These are phyloP conservation scores for Zoanthus gigantus DNA, from an alignment of 92 coral and sea anemone genomes.

Conservation along the genomic window DNA sequence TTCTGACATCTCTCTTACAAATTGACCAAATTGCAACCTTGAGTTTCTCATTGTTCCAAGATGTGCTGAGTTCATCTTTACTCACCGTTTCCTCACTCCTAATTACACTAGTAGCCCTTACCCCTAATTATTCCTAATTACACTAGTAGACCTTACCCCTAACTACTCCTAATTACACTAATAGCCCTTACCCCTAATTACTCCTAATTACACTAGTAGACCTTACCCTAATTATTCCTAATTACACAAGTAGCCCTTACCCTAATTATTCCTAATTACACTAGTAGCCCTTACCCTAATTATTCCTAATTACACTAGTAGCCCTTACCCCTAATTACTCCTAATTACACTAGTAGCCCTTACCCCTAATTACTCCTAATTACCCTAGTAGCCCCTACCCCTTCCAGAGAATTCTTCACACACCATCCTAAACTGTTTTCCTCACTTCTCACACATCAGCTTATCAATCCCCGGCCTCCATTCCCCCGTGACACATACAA, in stretches of 20 bases:
- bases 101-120: neutral
- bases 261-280: too few relatives aligned
- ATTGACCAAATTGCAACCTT: neutral
- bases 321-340: too few relatives aligned
- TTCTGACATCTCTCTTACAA: too few relatives aligned
- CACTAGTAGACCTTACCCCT: too few relatives aligned
- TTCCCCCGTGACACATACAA: slow-evolving; percentile 12
- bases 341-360: too few relatives aligned
- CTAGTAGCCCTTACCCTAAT: too few relatives aligned
- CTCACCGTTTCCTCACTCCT: slow-evolving; percentile 7
- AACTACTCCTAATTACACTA: too few relatives aligned
- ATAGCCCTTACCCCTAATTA: too few relatives aligned
- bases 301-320: too few relatives aligned
- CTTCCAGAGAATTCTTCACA: neutral
- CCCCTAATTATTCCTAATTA: neutral
- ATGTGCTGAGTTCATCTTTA: neutral
- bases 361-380: too few relatives aligned
- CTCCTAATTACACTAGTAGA: too few relatives aligned
- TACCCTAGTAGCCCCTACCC: neutral
- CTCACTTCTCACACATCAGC: slow-evolving; percentile 30
- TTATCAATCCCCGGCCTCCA: slow-evolving; percentile 36
- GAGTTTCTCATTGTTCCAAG: slow-evolving; percentile 38
- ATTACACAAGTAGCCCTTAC: neutral
- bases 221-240: slow-evolving; percentile 5
- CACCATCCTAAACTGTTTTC: too few relatives aligned